Percentiles rank a stretch among this genome's conserved stretches.
Evolutionary conservation across 2,888 invertebrate genomes (phyloP).

Genomic region (Steromphala cineraria): DNA sequence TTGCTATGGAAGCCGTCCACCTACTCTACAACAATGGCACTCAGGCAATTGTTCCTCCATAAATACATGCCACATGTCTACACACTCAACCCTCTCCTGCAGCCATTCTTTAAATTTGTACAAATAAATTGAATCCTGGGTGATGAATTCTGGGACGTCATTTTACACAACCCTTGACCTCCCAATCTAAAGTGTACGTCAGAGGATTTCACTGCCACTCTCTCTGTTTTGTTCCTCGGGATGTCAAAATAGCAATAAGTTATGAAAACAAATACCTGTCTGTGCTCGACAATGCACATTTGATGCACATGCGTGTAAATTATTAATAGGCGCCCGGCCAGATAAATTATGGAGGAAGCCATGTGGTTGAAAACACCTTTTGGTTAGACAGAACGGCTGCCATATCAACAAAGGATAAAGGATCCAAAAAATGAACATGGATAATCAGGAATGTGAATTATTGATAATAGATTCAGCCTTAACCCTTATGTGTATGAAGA

Average conservation of each 20-base stretch:
- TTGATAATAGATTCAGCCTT: no score
- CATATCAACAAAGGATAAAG: no score
- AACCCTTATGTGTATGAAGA: no score
- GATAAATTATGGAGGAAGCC: not conserved
- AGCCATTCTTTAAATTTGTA: slow-evolving; percentile 13
- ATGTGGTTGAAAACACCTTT: not conserved
- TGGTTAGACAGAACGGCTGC: no score
- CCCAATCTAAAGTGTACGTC: not conserved
- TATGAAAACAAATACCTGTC: slow-evolving; percentile 15
- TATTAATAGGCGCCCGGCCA: not conserved
- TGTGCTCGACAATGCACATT: slow-evolving; percentile 6
- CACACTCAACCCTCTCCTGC: not conserved
- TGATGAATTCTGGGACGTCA: not conserved
- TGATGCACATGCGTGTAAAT: slow-evolving; percentile 8
- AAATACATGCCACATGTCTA: slow-evolving; percentile 8
- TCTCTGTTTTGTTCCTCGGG: not conserved
- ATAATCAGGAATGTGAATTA: no score
- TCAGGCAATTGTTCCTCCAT: not conserved
- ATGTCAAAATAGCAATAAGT: slow-evolving; percentile 10
- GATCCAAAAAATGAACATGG: no score
- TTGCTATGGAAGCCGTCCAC: not conserved
- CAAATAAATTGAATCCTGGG: not conserved
- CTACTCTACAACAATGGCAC: not conserved
- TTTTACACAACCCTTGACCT: slow-evolving; percentile 15
- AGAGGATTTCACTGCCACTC: not conserved